Evolutionary conservation across 2,113 vertebrate genomes (phyloP).

Genomic region (Hystrix brachyura): DNA sequence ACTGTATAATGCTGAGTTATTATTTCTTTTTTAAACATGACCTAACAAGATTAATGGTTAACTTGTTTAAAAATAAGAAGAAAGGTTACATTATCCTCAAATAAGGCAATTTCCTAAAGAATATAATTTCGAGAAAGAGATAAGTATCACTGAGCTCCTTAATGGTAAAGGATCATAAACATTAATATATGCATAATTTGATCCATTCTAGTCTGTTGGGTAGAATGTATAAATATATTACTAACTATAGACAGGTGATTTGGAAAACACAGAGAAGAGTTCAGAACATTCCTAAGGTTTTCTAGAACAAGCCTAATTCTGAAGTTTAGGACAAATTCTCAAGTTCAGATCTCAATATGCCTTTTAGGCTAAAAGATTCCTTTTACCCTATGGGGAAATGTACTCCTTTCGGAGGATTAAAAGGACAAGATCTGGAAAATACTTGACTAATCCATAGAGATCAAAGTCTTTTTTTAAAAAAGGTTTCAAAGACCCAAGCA

Average conservation of each 20-base stretch:
- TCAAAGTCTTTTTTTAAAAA: neutral
- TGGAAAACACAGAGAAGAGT: neutral
- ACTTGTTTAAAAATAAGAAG: neutral
- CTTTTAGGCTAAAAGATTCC: neutral
- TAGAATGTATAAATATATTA: neutral
- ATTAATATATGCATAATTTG: neutral
- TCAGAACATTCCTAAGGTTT: neutral
- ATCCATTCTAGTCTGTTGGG: neutral
- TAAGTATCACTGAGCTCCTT: neutral
- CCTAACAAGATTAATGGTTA: slow-evolving; percentile 58
- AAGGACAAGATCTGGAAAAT: neutral
- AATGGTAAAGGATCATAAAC: neutral
- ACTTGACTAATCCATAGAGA: neutral
- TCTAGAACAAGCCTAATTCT: neutral
- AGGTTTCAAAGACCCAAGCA: neutral
- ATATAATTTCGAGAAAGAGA: neutral
- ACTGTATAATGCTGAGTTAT: neutral
- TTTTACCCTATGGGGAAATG: neutral
- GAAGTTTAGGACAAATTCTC: neutral
- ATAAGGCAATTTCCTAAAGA: neutral
- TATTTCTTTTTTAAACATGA: slow-evolving; percentile 55
- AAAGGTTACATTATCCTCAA: neutral
- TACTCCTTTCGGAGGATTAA: neutral
- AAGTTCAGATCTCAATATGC: neutral
- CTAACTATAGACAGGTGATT: neutral